Percentiles rank a stretch among this genome's conserved stretches.
These are phyloP conservation scores for Sanderia malayensis DNA, from an alignment of 30 jellyfish, hydroid and myxozoan species.

Conservation along the genomic window DNA sequence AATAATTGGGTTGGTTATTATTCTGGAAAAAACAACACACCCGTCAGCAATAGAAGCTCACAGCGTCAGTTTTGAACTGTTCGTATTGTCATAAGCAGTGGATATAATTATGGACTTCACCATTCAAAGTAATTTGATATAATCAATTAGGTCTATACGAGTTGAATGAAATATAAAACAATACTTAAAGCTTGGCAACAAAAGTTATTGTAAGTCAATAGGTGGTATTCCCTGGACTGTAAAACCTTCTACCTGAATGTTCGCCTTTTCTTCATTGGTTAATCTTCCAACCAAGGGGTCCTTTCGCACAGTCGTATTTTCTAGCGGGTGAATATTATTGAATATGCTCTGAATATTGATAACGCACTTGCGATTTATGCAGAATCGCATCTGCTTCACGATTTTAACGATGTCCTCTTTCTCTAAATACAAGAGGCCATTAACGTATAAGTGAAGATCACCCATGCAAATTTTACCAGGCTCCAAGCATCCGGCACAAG, in stretches of 20 bases:
- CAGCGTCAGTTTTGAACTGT: too few relatives aligned
- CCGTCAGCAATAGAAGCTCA: too few relatives aligned
- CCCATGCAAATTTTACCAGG: conserved; percentile 26
- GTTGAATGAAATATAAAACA: not conserved
- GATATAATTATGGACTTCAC: too few relatives aligned
- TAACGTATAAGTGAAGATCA: conserved; percentile 25
- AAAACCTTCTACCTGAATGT: conserved; percentile 2
- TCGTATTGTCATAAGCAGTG: too few relatives aligned
- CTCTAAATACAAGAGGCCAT: conserved; percentile 30
- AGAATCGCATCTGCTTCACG: conserved; percentile 3
- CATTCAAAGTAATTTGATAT: too few relatives aligned
- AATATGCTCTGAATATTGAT: not conserved
- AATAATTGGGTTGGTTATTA: not conserved
- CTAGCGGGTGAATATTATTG: conserved; percentile 2
- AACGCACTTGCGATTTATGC: conserved; percentile 3
- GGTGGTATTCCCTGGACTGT: conserved; percentile 6
- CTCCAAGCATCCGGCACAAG: conserved; percentile 44
- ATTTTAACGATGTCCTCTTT: conserved; percentile 7
- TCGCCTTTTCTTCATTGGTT: conserved; percentile 2
- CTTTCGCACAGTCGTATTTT: conserved; percentile 3
- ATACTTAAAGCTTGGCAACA: not conserved
- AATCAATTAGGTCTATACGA: conserved; percentile 3
- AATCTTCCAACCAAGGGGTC: conserved; percentile 1
- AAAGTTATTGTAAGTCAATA: not conserved
- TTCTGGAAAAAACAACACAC: too few relatives aligned